Conservation (phyloP, 1,140 invertebrate genomes). For the Hypothenemus hampei region DNA sequence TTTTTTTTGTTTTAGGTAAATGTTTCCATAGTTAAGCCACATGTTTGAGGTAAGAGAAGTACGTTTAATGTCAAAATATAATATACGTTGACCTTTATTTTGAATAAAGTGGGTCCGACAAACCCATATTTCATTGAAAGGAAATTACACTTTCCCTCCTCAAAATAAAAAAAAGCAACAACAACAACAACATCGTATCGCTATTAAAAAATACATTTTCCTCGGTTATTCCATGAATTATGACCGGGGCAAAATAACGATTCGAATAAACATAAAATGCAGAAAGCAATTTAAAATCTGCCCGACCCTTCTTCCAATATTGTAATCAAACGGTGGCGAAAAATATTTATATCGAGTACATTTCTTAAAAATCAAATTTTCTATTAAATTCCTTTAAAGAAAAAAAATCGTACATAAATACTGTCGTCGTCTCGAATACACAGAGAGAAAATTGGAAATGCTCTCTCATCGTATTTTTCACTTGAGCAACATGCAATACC, state of each 20-base stretch:
- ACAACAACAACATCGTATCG: no score
- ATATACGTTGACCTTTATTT: no score
- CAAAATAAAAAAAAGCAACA: no score
- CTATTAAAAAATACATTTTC: neutral
- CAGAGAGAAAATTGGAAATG: no score
- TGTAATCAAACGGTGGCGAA: neutral
- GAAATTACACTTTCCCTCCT: no score
- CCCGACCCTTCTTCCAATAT: neutral
- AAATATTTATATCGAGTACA: neutral
- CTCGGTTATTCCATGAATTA: neutral
- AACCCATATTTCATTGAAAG: no score
- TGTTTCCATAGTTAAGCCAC: no score
- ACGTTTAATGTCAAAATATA: no score
- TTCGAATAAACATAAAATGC: neutral
- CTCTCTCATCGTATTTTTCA: neutral
- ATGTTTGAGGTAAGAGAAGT: no score
- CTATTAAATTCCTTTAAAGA: neutral
- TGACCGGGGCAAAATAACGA: neutral
- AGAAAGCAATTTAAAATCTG: neutral
- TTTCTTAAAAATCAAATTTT: neutral
- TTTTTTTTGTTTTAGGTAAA: no score
- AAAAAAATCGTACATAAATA: neutral
- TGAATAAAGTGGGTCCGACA: no score
- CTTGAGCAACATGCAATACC: neutral
- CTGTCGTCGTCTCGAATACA: neutral